These are phyloP conservation scores for Sylvia borin DNA, from an alignment of 2,797 vertebrate species.

Conservation along the genomic window DNA sequence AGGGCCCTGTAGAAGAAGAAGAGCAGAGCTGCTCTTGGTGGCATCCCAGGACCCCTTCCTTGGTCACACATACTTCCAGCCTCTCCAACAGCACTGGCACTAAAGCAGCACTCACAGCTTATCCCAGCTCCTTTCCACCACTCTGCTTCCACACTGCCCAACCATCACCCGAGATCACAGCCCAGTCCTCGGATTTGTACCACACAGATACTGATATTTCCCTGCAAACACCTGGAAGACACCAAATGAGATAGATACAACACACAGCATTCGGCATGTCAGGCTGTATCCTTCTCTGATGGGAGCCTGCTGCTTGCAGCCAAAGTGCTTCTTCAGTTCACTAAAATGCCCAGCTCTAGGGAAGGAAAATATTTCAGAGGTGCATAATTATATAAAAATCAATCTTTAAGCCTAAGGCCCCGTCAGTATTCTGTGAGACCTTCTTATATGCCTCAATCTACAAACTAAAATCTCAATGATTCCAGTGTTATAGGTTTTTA, in stretches of 20 bases:
- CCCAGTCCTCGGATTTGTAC: not conserved
- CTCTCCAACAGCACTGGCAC: accelerated
- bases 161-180: not conserved
- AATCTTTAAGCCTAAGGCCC: not conserved
- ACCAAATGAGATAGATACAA: accelerated
- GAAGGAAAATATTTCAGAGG: not conserved
- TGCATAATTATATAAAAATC: not conserved
- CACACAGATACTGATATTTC: not conserved
- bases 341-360: not conserved
- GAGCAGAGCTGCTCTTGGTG: not conserved
- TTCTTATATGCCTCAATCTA: not conserved
- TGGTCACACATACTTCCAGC: not conserved
- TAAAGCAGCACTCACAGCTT: not conserved
- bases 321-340: not conserved
- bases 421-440: not conserved
- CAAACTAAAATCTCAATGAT: not conserved
- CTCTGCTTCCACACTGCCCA: not conserved
- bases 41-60: not conserved
- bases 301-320: not conserved
- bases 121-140: not conserved
- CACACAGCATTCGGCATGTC: accelerated
- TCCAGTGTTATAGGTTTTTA: accelerated
- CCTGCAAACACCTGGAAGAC: accelerated
- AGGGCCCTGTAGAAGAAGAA: not conserved
- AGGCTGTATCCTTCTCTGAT: not conserved